Base-by-base conservation (phyloP, 1,140 invertebrate species). In the Homalodisca vitripennis region DNA sequence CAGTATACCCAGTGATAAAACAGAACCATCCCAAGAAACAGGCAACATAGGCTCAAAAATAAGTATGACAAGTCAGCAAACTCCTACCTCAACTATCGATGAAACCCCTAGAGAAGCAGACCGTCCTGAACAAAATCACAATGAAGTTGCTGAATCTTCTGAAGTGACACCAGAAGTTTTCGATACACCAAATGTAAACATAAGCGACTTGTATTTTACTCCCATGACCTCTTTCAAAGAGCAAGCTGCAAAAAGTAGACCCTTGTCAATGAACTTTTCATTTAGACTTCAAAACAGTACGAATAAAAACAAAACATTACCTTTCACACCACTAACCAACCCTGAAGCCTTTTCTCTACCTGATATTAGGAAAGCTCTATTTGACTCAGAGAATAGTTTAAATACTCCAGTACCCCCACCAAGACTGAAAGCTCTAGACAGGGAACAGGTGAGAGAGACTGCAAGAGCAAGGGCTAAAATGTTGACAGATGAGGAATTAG, bases 401-500 rank as follows among this genome's bases (percentile, higher is more conserved):
- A 77, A 79, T 74, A 83, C 81, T 1, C 82, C 84, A 32, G 72
- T 84, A 70, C 77, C 81, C 14, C 80, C 82, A 48, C 80, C 82
- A 27, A 75, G 81, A 67, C 67, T 76, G 0, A 82, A 81, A 67
- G 79, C 80, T 69, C 80, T 83, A n/a, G 68, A 69, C 26, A 41
- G 57, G 3, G 75, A 62, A 82, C 82, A 0, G 82, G 84, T 2
- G 86, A 88, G 64, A 85, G 88, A 75, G 80, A 87, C 22, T 74
- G 77, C 89, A 0, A 78, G 89, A 55, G 86, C 87, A 30, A 80
- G 89, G 34, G 89, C 87, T 0, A 83, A 86, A 64, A 78, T 90
- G 1, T 89, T 89, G 74, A 89, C 86, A 47, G 89, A 92, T 75
- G 84, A 88, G 70, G 88, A 91, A 74, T 76, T 91, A 2, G 88